Evolutionary conservation across 2,888 invertebrate species (phyloP).

Genomic region (Monoplex corrugatus): DNA sequence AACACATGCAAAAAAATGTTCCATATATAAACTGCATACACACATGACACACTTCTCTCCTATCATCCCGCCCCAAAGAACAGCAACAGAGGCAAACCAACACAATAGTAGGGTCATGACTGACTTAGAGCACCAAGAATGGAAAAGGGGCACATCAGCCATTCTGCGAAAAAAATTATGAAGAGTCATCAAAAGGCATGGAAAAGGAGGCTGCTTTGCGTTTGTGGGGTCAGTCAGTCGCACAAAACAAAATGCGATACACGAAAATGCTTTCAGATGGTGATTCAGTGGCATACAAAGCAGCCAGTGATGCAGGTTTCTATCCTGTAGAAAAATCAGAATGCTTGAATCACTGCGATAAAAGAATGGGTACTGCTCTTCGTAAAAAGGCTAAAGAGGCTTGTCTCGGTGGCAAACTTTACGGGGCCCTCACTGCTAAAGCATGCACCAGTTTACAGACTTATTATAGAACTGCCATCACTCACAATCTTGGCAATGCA

Average conservation of each 20-base stretch:
- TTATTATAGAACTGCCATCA: neutral
- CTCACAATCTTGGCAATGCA: neutral
- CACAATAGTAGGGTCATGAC: too few species aligned
- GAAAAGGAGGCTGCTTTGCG: too few species aligned
- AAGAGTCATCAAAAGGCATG: too few species aligned
- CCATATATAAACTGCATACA: too few species aligned
- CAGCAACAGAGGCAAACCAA: too few species aligned
- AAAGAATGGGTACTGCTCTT: conserved; percentile 39
- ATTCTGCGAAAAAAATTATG: too few species aligned
- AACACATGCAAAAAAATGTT: neutral
- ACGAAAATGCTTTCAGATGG: conserved; percentile 24
- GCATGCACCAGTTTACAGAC: neutral
- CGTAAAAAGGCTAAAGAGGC: conserved; percentile 27
- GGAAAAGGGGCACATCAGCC: too few species aligned
- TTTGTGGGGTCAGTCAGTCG: too few species aligned
- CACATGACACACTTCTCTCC: neutral
- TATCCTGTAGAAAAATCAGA: neutral
- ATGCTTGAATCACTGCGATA: conserved; percentile 1
- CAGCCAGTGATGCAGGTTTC: neutral
- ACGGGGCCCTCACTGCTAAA: neutral
- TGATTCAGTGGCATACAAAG: conserved; percentile 39
- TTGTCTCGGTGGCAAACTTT: neutral
- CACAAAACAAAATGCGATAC: too few species aligned
- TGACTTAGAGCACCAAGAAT: too few species aligned
- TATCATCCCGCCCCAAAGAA: too few species aligned